These are phyloP conservation scores for Mythimna impura DNA, from an alignment of 2,888 invertebrate species.

Conservation along the genomic window DNA sequence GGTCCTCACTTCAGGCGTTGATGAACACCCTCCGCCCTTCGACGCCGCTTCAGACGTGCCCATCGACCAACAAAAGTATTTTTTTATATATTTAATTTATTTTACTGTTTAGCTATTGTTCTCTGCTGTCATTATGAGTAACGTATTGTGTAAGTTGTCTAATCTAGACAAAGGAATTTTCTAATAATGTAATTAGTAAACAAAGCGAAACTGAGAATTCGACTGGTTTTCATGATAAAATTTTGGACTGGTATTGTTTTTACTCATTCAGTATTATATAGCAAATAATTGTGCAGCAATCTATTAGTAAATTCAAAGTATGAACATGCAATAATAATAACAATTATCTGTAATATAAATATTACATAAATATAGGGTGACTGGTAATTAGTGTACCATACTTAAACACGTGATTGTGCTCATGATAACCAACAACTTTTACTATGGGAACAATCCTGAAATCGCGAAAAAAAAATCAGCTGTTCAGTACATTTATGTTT, in stretches of 20 bases:
- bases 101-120: slow-evolving; percentile 24
- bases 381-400: too few relatives aligned
- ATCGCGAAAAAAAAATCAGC: too few relatives aligned
- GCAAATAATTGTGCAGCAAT: not conserved
- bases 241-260: slow-evolving; percentile 12
- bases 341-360: too few relatives aligned
- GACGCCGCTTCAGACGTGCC: slow-evolving; percentile 96
- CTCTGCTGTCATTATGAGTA: slow-evolving; percentile 24
- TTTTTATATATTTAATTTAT: slow-evolving; percentile 1
- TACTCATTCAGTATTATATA: not conserved
- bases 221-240: slow-evolving; percentile 7
- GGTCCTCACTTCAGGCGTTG: slow-evolving; percentile 89
- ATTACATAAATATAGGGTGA: too few relatives aligned
- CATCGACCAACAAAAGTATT: slow-evolving; percentile 97
- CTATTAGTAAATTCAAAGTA: not conserved
- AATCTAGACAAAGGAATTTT: slow-evolving; percentile 28
- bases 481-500: too few relatives aligned
- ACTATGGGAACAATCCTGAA: too few relatives aligned
- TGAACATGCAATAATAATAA: not conserved
- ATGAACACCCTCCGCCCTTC: slow-evolving; percentile 93
- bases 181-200: slow-evolving; percentile 22
- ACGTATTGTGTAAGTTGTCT: slow-evolving; percentile 24
- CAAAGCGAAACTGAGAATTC: not conserved
- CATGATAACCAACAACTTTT: too few relatives aligned
- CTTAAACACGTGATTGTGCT: too few relatives aligned